These are phyloP conservation scores for Beroe forskalii DNA, from an alignment of 37 sponge, comb jelly and placozoan species.

Conservation along the genomic window DNA sequence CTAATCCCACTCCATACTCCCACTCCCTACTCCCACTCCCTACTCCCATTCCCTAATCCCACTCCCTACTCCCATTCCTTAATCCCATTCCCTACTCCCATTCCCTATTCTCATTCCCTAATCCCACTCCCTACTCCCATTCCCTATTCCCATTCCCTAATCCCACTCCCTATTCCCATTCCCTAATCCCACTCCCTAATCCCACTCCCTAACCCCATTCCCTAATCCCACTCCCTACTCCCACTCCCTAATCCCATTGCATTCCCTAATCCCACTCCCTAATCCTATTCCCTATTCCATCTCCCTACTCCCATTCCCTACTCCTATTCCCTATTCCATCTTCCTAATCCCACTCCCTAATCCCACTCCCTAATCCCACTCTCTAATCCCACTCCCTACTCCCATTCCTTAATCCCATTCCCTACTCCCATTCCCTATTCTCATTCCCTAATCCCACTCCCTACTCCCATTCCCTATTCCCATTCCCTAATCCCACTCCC, in stretches of 20 bases:
- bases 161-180: not conserved
- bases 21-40: not conserved
- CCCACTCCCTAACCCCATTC: too few relatives aligned
- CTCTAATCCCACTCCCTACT: too few relatives aligned
- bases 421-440: too few relatives aligned
- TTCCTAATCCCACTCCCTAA: too few relatives aligned
- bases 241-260: not conserved
- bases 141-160: not conserved
- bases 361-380: too few relatives aligned
- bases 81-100: not conserved
- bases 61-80: not conserved
- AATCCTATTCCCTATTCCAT: not conserved
- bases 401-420: too few relatives aligned
- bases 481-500: not conserved
- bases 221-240: too few relatives aligned
- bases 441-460: too few relatives aligned
- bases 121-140: too few relatives aligned
- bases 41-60: not conserved
- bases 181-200: not conserved
- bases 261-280: not conserved
- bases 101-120: not conserved
- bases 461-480: not conserved
- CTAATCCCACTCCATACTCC: not conserved
- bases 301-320: too few relatives aligned
- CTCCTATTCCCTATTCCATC: too few relatives aligned